Evolutionary conservation across 2,797 vertebrate genomes (phyloP).

Genomic region (Helarctos malayanus): DNA sequence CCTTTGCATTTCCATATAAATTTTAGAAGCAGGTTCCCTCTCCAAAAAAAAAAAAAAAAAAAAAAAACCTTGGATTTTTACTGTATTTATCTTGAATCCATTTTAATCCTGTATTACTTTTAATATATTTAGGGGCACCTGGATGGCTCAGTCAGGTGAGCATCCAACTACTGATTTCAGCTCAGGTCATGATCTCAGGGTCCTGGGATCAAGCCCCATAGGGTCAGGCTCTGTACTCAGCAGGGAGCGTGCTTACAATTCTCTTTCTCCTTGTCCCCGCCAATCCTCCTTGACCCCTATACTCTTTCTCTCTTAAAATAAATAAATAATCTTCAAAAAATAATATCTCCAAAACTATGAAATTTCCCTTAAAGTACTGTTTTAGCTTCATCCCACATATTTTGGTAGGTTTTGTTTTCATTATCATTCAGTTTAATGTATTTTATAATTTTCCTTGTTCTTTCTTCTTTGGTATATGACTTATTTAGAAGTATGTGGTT

Average conservation of each 20-base stretch:
- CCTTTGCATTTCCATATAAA: constrained; percentile 15
- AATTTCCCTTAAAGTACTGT: background rate
- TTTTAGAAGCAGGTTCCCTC: background rate
- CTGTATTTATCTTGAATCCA: background rate
- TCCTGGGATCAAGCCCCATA: background rate
- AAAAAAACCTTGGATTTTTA: background rate
- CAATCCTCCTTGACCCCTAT: background rate
- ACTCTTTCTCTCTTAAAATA: too few relatives aligned
- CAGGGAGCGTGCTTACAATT: background rate
- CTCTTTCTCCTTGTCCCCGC: background rate
- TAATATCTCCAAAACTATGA: background rate
- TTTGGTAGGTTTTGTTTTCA: background rate
- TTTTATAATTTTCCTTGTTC: background rate
- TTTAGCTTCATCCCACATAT: background rate
- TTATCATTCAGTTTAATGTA: constrained; percentile 6
- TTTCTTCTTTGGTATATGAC: background rate
- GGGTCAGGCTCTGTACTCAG: background rate
- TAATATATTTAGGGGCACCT: constrained; percentile 13
- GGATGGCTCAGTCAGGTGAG: background rate
- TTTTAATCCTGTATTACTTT: constrained; percentile 16
- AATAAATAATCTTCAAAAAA: too few relatives aligned
- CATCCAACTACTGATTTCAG: background rate
- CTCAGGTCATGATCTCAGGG: background rate
- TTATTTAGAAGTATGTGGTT: constrained; percentile 3
- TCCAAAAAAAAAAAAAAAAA: background rate